Base-by-base conservation (phyloP, 2,888 invertebrate species). In the Physocephala rufipes region DNA sequence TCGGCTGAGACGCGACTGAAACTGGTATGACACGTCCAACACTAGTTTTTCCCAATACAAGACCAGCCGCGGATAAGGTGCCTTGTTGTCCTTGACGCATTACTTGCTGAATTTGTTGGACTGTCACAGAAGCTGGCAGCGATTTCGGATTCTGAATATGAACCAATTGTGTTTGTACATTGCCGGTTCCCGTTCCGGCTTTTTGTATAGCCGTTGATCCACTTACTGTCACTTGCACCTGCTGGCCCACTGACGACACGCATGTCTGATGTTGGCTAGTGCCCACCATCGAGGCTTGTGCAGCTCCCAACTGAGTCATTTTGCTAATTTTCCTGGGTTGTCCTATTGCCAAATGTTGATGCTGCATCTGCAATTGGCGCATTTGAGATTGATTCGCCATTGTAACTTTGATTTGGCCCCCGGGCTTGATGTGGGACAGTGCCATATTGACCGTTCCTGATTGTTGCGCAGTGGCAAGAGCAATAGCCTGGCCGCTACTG, bases 101-200 rank as follows among this genome's bases (percentile, higher is more conserved):
- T 15, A 92, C 91, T 81, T 93, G 92, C 74, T 92, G 92, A 58
- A 93, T 89, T 80, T 93, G 93, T 77, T 93, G 92, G 72, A 93
- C 90, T 0, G 91, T 92, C 83, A 92, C 90, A 0, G 90, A 89
- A 0, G 90, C 88, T 0, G 90, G 88, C 58, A 86, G 71, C 7
- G 84, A 79, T 73, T 87, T 87, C 2, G 90, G 89, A 64, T 90
- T 89, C 78, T 91, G 91, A 3, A 94, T 92, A 58, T 84, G 84
- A 66, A 94, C 91, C 72, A 94, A 86, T 78, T 92, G 92, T 0
- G 92, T 89, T 15, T 91, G 89, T 28, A 90, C 90, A 5, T 89
- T 89, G 24, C 80, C 80, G 0, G 78, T 74, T 0, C 74, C 65
- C 1, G 74, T 64, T 36, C n/a, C n/a, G 2, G 84, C 83, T 76